These are phyloP conservation scores for Micronycteris hirsuta DNA, from an alignment of 2,113 vertebrate species.

Conservation along the genomic window DNA sequence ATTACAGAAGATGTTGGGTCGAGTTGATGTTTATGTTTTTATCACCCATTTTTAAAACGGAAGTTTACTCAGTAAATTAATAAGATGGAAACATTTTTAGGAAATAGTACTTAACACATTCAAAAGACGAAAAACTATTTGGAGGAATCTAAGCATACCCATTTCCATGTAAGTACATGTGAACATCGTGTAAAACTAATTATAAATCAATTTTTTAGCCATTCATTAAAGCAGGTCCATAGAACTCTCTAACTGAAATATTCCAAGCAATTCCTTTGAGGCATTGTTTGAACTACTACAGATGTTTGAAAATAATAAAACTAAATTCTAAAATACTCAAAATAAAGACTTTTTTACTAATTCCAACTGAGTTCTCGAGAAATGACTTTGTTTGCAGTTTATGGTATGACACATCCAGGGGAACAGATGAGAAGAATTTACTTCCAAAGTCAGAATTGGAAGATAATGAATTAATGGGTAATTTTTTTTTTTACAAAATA, in stretches of 20 bases:
- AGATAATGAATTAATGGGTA: background rate
- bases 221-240: conserved; percentile 17
- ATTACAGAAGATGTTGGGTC: background rate
- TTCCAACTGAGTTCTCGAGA: background rate
- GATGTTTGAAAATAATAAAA: conserved; percentile 28
- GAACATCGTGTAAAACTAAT: background rate
- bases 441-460: background rate
- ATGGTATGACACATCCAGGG: background rate
- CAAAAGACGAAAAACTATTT: conserved; percentile 9
- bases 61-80: conserved; percentile 24
- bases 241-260: conserved; percentile 18
- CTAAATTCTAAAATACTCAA: conserved; percentile 19
- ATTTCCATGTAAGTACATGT: conserved; percentile 43
- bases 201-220: background rate
- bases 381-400: background rate
- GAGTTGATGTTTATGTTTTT: background rate
- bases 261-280: background rate
- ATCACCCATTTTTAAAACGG: background rate
- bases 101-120: conserved; percentile 24
- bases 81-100: background rate
- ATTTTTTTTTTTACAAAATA: background rate
- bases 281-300: background rate
- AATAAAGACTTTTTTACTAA: conserved; percentile 30
- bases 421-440: background rate
- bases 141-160: background rate